These are phyloP conservation scores for human (Homo sapiens) DNA, from an alignment of 2,113 vertebrate species.

Conservation along the genomic window GRCh38 chr6:146335001-146335500, in stretches of 20 bases:
- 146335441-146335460: background rate
- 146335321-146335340: background rate
- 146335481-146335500: background rate
- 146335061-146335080: constrained; percentile 50
- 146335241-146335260: background rate
- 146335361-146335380: background rate
- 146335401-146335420: background rate
- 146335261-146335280: constrained; percentile 16
- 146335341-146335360: background rate
- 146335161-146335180: constrained; percentile 78
- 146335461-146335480: background rate
- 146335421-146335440: background rate
- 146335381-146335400: background rate
- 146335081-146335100: constrained; percentile 67
- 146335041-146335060: constrained; percentile 15
- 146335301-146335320: background rate
- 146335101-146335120: constrained; percentile 61
- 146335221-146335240: constrained; percentile 21
- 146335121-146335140: constrained; percentile 74
- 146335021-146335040: constrained; percentile 5
- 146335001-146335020: background rate
- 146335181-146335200: constrained; percentile 67
- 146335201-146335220: constrained; percentile 52
- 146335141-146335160: constrained; percentile 73
- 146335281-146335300: background rate